Evolutionary conservation across 2,113 vertebrate genomes (phyloP), one percentile per base, ranked within the genome.

Genomic region (Erythrocebus patas): DNA sequence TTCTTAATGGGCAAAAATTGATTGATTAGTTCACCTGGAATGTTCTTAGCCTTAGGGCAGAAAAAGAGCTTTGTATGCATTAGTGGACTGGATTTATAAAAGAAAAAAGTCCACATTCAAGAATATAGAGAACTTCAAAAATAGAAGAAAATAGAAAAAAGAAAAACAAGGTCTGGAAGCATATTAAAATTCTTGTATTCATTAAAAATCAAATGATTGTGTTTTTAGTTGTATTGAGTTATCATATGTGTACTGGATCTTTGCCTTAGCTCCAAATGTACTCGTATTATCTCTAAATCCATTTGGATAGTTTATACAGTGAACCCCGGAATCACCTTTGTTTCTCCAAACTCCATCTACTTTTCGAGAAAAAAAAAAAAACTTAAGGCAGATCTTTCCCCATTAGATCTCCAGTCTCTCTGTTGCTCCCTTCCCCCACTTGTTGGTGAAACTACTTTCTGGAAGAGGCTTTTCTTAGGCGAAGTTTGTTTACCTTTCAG

Each of bases 151-250:
- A 38, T 1, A 94, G 90, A 97, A 89, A 96, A 91, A 94, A 11
- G 7, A 76, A 94, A 93, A 94, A 14, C 9, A 76, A 66, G 55
- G 79, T 94, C 57, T 86, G 78, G 84, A 97, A 91, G 45, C 81
- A 88, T 57, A 97, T 59, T 80, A 97, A 92, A 98, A 30, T 85
- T 76, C 38, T 98, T 92, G 96, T 94, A 96, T 97, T 97, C 98
- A 96, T 98, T 98, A 97, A 48, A 98, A 98, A 98, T 96, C 0
- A 95, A 97, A 98, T 97, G 91, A 94, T 78, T 95, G 57, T 88
- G 59, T 98, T 97, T 97, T 97, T 97, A 98, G 73, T 97, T 97
- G 90, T 86, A 97, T 32, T 96, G 96, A 98, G 97, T 97, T 97
- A 96, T 59, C 89, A 86, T 86, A 82, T 94, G 97, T 96, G 96